Conservation (phyloP, 2,888 invertebrate genomes). For the Epinotia demarniana region DNA sequence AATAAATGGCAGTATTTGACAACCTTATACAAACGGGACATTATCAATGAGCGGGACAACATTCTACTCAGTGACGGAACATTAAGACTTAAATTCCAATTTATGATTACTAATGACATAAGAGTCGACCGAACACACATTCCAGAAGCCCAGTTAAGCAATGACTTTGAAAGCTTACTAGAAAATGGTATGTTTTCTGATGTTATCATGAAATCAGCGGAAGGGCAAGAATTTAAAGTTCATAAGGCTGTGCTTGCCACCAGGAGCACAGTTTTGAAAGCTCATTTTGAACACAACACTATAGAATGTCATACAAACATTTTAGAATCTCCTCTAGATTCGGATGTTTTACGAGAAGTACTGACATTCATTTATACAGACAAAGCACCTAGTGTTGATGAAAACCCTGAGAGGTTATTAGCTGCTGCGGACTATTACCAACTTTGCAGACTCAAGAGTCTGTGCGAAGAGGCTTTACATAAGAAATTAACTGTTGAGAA, state of each 20-base stretch:
- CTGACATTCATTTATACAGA: conserved; percentile 77
- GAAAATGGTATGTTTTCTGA: conserved; percentile 74
- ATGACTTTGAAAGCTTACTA: conserved; percentile 74
- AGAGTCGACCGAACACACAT: conserved; percentile 66
- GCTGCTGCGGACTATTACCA: conserved; percentile 80
- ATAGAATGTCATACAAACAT: conserved; percentile 72
- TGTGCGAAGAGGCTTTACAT: conserved; percentile 77
- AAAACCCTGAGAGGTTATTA: conserved; percentile 74
- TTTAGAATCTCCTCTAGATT: conserved; percentile 72
- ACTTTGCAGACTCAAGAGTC: conserved; percentile 70
- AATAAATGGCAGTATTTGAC: conserved; percentile 80
- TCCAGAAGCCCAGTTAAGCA: conserved; percentile 70
- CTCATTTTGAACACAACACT: conserved; percentile 79
- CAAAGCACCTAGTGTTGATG: conserved; percentile 74
- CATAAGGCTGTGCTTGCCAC: conserved; percentile 78
- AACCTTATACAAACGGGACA: conserved; percentile 73
- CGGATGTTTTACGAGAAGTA: conserved; percentile 73
- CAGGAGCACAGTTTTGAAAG: conserved; percentile 75
- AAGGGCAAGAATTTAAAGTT: conserved; percentile 71
- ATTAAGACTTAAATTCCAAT: conserved; percentile 73
- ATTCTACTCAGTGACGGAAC: conserved; percentile 74
- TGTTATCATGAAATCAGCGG: conserved; percentile 74
- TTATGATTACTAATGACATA: conserved; percentile 75
- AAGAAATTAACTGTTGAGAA: conserved; percentile 77
- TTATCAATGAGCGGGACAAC: conserved; percentile 68